phyloP scores from a whole-genome alignment of 2,888 invertebrate species.

The Polydrusus cervinus region DNA sequence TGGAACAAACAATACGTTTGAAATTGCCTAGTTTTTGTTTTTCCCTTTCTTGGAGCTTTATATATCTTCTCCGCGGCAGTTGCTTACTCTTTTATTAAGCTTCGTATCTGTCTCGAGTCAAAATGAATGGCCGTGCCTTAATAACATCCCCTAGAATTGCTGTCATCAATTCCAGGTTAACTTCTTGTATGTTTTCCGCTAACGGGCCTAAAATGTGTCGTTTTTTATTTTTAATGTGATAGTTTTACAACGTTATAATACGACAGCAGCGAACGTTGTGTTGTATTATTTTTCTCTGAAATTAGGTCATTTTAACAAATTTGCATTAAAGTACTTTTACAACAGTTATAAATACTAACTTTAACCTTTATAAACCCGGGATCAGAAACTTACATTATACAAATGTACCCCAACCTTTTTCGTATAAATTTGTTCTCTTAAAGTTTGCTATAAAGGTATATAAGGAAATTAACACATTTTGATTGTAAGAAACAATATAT shows the following conservation, averaged over 20 bases:
- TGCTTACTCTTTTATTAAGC: slow-evolving; percentile 68
- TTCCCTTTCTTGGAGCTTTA: slow-evolving; percentile 53
- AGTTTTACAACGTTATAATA: slow-evolving; percentile 51
- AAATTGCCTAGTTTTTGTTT: slow-evolving; percentile 55
- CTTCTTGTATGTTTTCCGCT: slow-evolving; percentile 56
- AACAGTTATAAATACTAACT: too few relatives aligned
- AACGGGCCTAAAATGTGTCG: slow-evolving; percentile 56
- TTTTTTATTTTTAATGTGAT: slow-evolving; percentile 56
- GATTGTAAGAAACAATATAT: too few relatives aligned
- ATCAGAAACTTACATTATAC: too few relatives aligned
- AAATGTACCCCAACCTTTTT: too few relatives aligned
- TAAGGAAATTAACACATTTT: too few relatives aligned
- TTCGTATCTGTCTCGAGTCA: slow-evolving; percentile 66
- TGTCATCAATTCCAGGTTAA: slow-evolving; percentile 57
- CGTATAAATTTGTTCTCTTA: too few relatives aligned
- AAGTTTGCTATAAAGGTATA: too few relatives aligned
- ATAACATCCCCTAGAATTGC: slow-evolving; percentile 67
- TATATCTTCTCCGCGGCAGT: slow-evolving; percentile 61
- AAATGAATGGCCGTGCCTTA: slow-evolving; percentile 66
- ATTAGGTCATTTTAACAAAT: slow-evolving; percentile 43
- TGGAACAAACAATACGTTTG: slow-evolving; percentile 55
- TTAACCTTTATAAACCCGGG: too few relatives aligned
- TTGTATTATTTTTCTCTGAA: slow-evolving; percentile 27
- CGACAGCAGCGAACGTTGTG: slow-evolving; percentile 32
- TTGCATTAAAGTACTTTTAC: slow-evolving; percentile 45